Conservation (phyloP, 2,888 invertebrate species). For the Yponomeuta plumbellus region DNA sequence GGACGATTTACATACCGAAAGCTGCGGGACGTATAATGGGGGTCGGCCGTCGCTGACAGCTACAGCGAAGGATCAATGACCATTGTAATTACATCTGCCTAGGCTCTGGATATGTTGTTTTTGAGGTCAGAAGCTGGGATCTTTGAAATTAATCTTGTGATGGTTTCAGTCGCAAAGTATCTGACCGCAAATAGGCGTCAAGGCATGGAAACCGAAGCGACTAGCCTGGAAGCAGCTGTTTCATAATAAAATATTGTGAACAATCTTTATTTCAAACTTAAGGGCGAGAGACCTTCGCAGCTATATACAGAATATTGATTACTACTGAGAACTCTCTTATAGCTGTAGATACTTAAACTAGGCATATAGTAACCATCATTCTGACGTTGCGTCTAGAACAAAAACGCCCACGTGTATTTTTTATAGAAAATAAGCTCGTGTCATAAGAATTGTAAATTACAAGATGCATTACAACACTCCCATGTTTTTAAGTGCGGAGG, state of each 20-base stretch:
- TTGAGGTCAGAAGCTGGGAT: not conserved
- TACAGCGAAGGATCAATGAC: not conserved
- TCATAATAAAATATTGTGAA: no score
- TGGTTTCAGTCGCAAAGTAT: no score
- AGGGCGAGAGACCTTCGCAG: no score
- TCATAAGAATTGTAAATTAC: conserved; percentile 3
- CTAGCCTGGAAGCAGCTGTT: no score
- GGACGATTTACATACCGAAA: conserved; percentile 42
- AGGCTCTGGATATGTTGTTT: not conserved
- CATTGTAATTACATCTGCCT: conserved; percentile 10
- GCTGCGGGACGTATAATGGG: conserved; percentile 26
- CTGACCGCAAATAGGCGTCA: no score
- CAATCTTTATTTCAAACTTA: no score
- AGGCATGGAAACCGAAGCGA: no score
- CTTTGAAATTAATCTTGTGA: not conserved
- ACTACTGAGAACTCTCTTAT: no score
- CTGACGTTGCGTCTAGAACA: not conserved
- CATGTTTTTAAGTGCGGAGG: conserved; percentile 1
- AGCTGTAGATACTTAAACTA: not conserved
- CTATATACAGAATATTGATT: no score
- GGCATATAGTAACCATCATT: not conserved
- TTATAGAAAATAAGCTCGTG: not conserved
- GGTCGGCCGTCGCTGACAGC: conserved; percentile 6
- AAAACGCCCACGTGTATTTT: not conserved
- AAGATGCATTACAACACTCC: not conserved